phyloP scores from a whole-genome alignment of 2,888 invertebrate genomes.

The Leptopilina syphax region DNA sequence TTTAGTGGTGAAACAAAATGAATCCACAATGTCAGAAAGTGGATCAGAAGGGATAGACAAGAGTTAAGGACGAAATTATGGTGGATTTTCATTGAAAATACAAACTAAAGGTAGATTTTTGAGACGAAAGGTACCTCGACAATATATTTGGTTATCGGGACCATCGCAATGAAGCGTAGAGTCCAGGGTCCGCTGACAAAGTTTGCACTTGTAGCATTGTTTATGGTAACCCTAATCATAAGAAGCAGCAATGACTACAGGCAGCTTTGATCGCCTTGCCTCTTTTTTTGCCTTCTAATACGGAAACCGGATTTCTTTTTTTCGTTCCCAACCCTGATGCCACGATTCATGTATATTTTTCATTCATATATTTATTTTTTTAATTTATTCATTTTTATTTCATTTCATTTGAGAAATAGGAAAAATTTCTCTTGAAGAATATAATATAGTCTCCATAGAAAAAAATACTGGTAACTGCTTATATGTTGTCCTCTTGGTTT shows the following conservation, averaged over 20 bases:
- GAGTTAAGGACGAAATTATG: not conserved
- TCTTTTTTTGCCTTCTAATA: slow-evolving; percentile 10
- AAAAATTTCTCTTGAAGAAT: too few relatives aligned
- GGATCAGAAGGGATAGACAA: not conserved
- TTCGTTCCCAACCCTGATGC: not conserved
- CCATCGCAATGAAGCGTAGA: slow-evolving; percentile 95
- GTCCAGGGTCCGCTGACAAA: slow-evolving; percentile 90
- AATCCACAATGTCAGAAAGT: slow-evolving; percentile 22
- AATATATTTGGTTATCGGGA: slow-evolving; percentile 94
- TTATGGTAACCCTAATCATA: slow-evolving; percentile 89
- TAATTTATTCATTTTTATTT: not conserved
- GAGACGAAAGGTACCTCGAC: slow-evolving; percentile 85
- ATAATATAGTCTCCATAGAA: too few relatives aligned
- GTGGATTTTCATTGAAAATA: not conserved
- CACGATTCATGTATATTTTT: not conserved
- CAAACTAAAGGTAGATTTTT: slow-evolving; percentile 48
- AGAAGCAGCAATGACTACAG: slow-evolving; percentile 70
- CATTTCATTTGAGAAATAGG: too few relatives aligned
- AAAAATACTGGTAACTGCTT: too few relatives aligned
- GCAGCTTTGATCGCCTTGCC: slow-evolving; percentile 49
- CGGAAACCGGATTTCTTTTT: slow-evolving; percentile 9
- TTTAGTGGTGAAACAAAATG: not conserved
- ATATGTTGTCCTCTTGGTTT: too few relatives aligned
- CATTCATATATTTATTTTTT: not conserved
- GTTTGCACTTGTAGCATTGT: slow-evolving; percentile 92